Conservation (phyloP, 2,113 vertebrate species). For the Embiotoca jacksoni region DNA sequence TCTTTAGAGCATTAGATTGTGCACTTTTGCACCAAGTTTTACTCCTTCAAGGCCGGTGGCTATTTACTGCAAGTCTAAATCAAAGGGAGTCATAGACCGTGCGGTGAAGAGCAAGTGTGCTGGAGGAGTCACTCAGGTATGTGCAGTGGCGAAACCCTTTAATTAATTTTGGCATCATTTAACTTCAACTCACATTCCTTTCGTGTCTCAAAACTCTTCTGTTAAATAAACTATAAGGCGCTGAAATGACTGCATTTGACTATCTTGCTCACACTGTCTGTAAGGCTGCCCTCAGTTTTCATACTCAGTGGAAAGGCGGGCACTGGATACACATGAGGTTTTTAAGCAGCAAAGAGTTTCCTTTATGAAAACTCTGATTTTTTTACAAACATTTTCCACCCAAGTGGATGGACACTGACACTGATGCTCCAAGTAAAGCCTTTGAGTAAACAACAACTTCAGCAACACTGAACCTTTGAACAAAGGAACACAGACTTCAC, state of each 20-base stretch:
- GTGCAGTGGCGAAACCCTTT: conserved; percentile 59
- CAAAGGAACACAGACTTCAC: conserved; percentile 74
- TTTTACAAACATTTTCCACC: conserved; percentile 44
- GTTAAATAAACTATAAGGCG: conserved; percentile 74
- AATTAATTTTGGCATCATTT: conserved; percentile 79
- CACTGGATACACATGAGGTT: conserved; percentile 50
- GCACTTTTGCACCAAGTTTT: conserved; percentile 32
- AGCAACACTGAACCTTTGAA: conserved; percentile 68
- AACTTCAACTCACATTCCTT: conserved; percentile 74
- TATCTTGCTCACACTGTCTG: conserved; percentile 54
- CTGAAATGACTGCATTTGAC: conserved; percentile 75
- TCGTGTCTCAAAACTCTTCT: conserved; percentile 45
- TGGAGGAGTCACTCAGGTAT: conserved; percentile 30
- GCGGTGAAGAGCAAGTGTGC: conserved; percentile 30
- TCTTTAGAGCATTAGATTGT: conserved; percentile 1
- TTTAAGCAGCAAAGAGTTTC: conserved; percentile 61
- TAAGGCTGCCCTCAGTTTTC: conserved; percentile 75
- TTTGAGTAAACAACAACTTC: conserved; percentile 59
- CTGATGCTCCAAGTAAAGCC: conserved; percentile 34
- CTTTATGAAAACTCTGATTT: conserved; percentile 22
- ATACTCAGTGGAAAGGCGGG: conserved; percentile 56
- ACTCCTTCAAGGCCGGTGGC: conserved; percentile 2
- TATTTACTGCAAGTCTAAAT: conserved; percentile 2
- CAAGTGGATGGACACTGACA: conserved; percentile 39
- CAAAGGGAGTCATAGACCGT: conserved; percentile 22